phyloP scores from a whole-genome alignment of 2,888 invertebrate genomes.

The Cheiracanthium punctorium region DNA sequence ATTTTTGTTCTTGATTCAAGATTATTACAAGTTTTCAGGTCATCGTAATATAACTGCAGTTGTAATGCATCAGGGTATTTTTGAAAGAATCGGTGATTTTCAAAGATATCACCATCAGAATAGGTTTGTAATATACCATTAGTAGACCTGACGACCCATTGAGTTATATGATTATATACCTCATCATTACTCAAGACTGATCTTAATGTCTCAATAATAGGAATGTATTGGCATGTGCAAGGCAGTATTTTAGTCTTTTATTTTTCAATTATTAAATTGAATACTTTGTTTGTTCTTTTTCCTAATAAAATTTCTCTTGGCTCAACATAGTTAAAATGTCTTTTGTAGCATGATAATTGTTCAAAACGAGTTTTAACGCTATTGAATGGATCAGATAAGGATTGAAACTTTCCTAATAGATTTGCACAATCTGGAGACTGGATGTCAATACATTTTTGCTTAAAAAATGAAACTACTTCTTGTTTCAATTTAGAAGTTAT shows the following conservation, averaged over 20 bases:
- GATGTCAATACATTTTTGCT: no score
- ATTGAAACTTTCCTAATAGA: no score
- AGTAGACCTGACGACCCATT: neutral
- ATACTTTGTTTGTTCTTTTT: neutral
- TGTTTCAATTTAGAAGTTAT: no score
- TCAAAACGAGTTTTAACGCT: neutral
- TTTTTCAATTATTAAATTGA: neutral
- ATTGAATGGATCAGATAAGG: slow-evolving; percentile 9
- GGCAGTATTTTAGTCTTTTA: neutral
- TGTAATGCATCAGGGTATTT: neutral
- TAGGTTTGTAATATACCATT: neutral
- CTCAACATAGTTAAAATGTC: neutral
- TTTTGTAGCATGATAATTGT: neutral
- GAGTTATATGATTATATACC: no score
- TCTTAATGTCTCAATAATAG: neutral
- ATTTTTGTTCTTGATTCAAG: neutral
- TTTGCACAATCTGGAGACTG: no score
- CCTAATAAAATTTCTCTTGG: neutral
- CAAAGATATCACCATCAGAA: no score
- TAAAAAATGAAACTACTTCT: no score
- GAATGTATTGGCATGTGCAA: neutral
- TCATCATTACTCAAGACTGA: no score
- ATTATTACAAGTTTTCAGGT: neutral
- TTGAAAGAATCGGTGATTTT: neutral
- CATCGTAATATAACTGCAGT: no score